Percentiles rank a stretch among this genome's conserved stretches.
phyloP scores from a whole-genome alignment of 2,797 vertebrate species.

The Sitta carolinensis region DNA sequence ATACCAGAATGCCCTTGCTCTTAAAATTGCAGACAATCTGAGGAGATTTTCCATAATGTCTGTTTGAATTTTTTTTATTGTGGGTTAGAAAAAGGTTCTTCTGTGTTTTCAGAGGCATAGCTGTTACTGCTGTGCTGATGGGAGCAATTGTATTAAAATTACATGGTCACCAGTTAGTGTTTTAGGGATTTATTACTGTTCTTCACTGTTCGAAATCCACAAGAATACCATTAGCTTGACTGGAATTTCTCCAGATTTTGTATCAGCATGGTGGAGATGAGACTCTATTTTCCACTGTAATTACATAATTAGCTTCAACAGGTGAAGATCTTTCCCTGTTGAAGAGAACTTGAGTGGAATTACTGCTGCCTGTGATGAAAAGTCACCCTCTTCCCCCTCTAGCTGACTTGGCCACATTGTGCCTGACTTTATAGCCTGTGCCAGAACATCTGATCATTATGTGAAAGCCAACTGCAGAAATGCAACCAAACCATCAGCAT shows the following conservation, averaged over 20 bases:
- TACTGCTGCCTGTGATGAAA: not conserved
- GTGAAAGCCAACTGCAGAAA: not conserved
- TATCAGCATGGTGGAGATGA: not conserved
- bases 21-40: slow-evolving; percentile 58
- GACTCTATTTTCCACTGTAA: not conserved
- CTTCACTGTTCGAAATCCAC: not conserved
- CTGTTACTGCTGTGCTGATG: not conserved
- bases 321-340: not conserved
- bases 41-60: slow-evolving; percentile 1
- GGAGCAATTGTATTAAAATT: slow-evolving; percentile 18
- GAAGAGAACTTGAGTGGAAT: not conserved
- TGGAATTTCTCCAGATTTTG: slow-evolving; percentile 12
- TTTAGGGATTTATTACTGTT: not conserved
- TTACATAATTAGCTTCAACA: not conserved
- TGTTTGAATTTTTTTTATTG: slow-evolving; percentile 9
- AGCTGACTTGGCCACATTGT: not conserved
- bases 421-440: not conserved
- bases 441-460: not conserved
- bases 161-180: slow-evolving; percentile 32
- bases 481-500: not conserved
- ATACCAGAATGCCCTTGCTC: slow-evolving; percentile 14
- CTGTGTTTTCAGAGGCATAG: slow-evolving; percentile 12
- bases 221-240: not conserved
- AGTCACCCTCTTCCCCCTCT: not conserved
- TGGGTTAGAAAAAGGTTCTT: not conserved